Base-by-base conservation (phyloP, 2,113 vertebrate species). In the Chloroceryle aenea region DNA sequence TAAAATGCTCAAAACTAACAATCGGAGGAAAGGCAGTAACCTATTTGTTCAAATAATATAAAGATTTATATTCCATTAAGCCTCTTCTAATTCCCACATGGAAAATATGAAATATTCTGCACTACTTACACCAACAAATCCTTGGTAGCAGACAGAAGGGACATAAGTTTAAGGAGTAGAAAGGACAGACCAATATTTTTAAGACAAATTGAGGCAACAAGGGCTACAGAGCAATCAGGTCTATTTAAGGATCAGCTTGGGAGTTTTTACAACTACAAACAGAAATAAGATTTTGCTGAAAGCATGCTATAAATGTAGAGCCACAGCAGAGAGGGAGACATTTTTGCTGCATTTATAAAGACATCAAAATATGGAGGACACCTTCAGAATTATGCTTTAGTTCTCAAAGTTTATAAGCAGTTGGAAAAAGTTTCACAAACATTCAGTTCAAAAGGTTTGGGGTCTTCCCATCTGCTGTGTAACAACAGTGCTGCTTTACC, bases 221-320 rank as follows among this genome's bases (percentile, higher is more conserved):
- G 91, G 85, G 94, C 72, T 80, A 83, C 29, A 89, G 66, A 93
- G 78, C 81, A 79, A 87, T 80, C 71, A 69, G 87, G 85, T 90
- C 85, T 83, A 80, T 83, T 91, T 94, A 91, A 96, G 59, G 94
- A 95, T 80, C 87, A 94, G 71, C 79, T 79, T 93, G 94, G 95
- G 96, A 96, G 62, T 91, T 93, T 90, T 97, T 85, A 90, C 71
- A 76, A 58, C 87, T 83, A 53, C 87, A 85, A 94, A 91, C 68
- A 96, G 85, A 91, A 91, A 87, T 15, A 87, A 68, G 58, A 94
- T 94, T 96, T 91, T 94, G 87, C 91, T 93, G 71, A 83, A 69
- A 96, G 85, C 78, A 36, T 36, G 53, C 84, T 55, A 76, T 85
- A 94, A 95, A 95, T 69, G 91, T 69, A 66, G 78, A 90, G 93